Conservation (phyloP, 2,888 invertebrate species). For the Tethea ocularis region DNA sequence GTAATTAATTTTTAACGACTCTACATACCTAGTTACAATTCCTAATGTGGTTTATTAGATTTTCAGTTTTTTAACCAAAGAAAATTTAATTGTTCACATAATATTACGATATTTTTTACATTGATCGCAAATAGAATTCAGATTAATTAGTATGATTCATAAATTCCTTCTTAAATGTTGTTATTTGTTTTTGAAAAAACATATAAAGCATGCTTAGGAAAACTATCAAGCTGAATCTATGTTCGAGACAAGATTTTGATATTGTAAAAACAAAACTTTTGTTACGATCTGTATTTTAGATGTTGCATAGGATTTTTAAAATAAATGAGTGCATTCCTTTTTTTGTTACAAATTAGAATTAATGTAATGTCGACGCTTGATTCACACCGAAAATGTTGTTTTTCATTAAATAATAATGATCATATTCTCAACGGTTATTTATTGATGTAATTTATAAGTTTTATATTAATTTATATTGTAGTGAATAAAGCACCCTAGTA, state of each 20-base stretch:
- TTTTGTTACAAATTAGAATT: background rate
- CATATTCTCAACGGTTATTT: constrained; percentile 70
- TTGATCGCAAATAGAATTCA: background rate
- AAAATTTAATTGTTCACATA: background rate
- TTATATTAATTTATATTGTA: constrained; percentile 78
- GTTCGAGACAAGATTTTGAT: background rate
- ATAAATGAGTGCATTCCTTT: constrained; percentile 1
- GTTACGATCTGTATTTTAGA: background rate
- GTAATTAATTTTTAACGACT: background rate
- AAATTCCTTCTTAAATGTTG: too few relatives aligned
- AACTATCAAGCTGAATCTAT: background rate
- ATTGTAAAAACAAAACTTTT: background rate
- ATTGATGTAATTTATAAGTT: constrained; percentile 76
- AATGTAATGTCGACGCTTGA: constrained; percentile 9
- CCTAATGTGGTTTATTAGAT: background rate
- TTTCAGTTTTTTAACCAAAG: background rate
- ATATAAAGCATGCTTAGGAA: too few relatives aligned
- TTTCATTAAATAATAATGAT: constrained; percentile 40
- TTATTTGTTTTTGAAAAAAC: too few relatives aligned
- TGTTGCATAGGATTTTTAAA: background rate
- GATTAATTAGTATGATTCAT: too few relatives aligned
- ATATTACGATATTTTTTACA: too few relatives aligned
- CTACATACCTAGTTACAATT: background rate
- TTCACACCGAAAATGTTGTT: background rate
- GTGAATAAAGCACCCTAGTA: constrained; percentile 69